Evolutionary conservation across 2,797 vertebrate species (phyloP).

Genomic region (Furcifer pardalis): DNA sequence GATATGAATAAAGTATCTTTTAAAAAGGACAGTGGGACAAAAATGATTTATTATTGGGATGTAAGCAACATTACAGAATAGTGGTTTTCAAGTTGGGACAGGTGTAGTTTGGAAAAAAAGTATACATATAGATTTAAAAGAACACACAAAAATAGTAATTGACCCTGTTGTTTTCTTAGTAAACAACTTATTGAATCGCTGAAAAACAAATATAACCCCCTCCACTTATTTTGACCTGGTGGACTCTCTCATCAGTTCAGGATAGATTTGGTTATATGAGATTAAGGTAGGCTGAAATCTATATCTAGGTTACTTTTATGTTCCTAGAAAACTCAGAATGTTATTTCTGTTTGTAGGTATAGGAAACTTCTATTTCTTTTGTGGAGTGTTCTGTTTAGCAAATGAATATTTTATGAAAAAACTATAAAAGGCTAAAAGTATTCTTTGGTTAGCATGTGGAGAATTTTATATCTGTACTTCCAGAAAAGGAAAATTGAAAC

Average conservation of each 20-base stretch:
- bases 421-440: background rate
- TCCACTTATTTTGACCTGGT: no score
- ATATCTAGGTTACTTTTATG: constrained; percentile 9
- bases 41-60: background rate
- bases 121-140: no score
- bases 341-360: background rate
- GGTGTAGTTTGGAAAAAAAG: no score
- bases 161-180: no score
- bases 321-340: background rate
- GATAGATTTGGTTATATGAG: no score
- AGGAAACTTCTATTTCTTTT: no score
- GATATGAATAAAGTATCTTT: no score
- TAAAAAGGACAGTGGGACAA: background rate
- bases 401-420: background rate
- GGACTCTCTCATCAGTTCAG: no score
- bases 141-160: no score
- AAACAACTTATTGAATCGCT: no score
- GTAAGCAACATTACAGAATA: background rate
- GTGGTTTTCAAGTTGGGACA: background rate
- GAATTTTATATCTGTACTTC: constrained; percentile 2
- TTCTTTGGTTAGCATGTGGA: background rate
- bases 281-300: no score
- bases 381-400: constrained; percentile 5
- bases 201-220: no score
- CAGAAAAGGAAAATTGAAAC: constrained; percentile 12